Conservation (phyloP, 2,797 vertebrate genomes). For the Cyprinella venusta region DNA sequence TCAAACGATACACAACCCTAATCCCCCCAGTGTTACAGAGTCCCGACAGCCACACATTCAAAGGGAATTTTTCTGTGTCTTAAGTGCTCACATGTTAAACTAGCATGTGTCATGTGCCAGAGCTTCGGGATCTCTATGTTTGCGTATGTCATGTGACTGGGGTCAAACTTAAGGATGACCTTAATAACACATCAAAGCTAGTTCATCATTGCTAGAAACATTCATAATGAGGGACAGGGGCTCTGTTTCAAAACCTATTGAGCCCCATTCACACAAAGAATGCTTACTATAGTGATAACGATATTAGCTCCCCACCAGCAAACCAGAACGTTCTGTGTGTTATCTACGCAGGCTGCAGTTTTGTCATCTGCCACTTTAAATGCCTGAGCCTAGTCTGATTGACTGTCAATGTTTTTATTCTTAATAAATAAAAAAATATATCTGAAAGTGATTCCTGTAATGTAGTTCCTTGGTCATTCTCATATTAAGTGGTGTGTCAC, state of each 20-base stretch:
- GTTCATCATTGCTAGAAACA: not conserved
- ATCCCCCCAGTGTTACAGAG: too few relatives aligned
- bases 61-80: not conserved
- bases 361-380: too few relatives aligned
- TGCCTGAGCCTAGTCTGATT: not conserved
- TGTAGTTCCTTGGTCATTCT: too few relatives aligned
- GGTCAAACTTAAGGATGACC: slow-evolving; percentile 1
- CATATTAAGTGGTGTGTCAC: too few relatives aligned
- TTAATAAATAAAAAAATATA: not conserved
- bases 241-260: not conserved
- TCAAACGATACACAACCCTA: too few relatives aligned
- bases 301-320: too few relatives aligned
- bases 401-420: not conserved
- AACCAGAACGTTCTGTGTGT: too few relatives aligned
- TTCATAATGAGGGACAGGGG: not conserved
- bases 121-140: not conserved
- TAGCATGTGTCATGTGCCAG: slow-evolving; percentile 13
- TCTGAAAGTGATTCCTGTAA: not conserved
- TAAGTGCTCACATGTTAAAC: not conserved
- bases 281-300: too few relatives aligned
- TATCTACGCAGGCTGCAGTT: too few relatives aligned
- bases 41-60: not conserved
- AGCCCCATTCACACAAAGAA: not conserved
- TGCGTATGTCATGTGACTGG: not conserved
- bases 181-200: not conserved